phyloP scores from a whole-genome alignment of 2,113 vertebrate species.

The Pseudonaja textilis region DNA sequence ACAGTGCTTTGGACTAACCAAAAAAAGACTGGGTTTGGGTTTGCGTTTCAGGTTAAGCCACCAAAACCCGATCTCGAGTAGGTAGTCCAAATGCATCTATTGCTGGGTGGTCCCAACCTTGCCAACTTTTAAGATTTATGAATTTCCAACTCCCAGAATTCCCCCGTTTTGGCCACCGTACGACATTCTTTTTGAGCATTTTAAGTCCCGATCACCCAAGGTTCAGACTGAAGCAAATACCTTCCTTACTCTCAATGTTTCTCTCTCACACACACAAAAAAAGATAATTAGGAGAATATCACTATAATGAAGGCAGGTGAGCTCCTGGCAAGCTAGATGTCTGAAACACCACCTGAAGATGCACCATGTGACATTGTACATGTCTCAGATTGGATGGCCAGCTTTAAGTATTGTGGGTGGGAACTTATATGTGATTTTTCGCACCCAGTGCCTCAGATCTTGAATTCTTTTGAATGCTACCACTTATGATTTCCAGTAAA shows the following conservation, averaged over 20 bases:
- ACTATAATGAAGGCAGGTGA: too few relatives aligned
- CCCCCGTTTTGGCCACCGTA: background rate
- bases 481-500: too few relatives aligned
- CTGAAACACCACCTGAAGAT: too few relatives aligned
- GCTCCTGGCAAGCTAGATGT: too few relatives aligned
- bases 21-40: background rate
- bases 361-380: too few relatives aligned
- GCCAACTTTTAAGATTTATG: background rate
- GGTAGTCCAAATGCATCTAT: background rate
- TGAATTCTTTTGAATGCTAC: too few relatives aligned
- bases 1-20: background rate
- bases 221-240: background rate
- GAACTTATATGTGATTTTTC: too few relatives aligned
- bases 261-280: too few relatives aligned
- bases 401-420: too few relatives aligned
- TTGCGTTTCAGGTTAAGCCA: background rate
- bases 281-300: background rate
- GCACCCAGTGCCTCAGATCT: too few relatives aligned
- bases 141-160: background rate
- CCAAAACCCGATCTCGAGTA: background rate
- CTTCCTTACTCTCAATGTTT: background rate
- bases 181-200: background rate
- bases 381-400: too few relatives aligned
- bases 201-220: background rate
- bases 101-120: background rate